A percentile compares a stretch with the other conserved stretches of the same genome.
Evolutionary conservation across 2,113 vertebrate genomes (phyloP).

Genomic region (Peucedramus taeniatus): DNA sequence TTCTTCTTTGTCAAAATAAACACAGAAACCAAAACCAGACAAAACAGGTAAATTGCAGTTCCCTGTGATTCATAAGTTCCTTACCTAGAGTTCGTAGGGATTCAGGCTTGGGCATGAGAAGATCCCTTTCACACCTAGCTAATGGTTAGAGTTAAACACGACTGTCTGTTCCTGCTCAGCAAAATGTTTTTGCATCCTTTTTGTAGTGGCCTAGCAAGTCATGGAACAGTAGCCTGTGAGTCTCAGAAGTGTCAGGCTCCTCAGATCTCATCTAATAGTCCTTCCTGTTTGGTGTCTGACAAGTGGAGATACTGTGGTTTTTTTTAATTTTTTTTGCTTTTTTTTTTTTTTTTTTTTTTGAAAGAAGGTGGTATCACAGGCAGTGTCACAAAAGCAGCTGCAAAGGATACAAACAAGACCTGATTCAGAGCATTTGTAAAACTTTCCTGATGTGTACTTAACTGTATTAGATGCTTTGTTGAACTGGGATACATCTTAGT

Average conservation of each 20-base stretch:
- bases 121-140: neutral
- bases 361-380: neutral
- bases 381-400: neutral
- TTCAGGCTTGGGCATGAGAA: neutral
- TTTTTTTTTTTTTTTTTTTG: neutral
- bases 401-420: neutral
- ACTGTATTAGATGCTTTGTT: neutral
- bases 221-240: neutral
- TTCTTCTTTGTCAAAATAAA: neutral
- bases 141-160: neutral
- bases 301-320: neutral
- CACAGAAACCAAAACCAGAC: neutral
- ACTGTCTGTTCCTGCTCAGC: neutral
- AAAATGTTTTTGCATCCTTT: neutral
- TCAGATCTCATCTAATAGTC: neutral
- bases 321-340: no score
- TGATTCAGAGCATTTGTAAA: neutral
- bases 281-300: neutral
- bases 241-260: neutral
- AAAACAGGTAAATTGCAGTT: neutral
- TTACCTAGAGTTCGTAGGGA: neutral
- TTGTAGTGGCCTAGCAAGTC: fast-evolving
- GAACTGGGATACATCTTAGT: neutral
- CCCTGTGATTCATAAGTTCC: neutral
- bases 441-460: neutral